Conservation (phyloP, 2,888 invertebrate genomes). For the Erpobdella octoculata region DNA sequence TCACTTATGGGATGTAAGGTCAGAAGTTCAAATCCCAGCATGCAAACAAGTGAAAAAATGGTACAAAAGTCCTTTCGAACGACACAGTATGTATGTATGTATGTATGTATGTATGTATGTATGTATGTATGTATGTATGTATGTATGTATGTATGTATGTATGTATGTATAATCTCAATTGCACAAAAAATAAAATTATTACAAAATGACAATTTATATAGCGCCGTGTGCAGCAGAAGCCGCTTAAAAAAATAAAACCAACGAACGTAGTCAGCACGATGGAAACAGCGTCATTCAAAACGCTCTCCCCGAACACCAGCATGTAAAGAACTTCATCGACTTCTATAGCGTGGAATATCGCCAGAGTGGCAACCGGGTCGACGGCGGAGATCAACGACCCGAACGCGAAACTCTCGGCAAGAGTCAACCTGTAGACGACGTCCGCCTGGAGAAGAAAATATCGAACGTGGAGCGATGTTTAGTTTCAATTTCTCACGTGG, state of each 20-base stretch:
- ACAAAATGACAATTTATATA: too few relatives aligned
- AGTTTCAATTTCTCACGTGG: too few relatives aligned
- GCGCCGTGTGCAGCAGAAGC: too few relatives aligned
- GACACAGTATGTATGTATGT: too few relatives aligned
- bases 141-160: too few relatives aligned
- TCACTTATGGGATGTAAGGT: too few relatives aligned
- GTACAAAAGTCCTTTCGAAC: constrained; percentile 4
- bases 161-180: background rate
- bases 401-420: constrained; percentile 87
- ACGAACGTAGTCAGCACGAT: constrained; percentile 82
- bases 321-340: constrained; percentile 71
- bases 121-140: too few relatives aligned
- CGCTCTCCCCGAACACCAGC: constrained; percentile 94
- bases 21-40: too few relatives aligned
- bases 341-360: constrained; percentile 93
- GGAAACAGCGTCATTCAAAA: constrained; percentile 93
- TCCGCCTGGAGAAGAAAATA: constrained; percentile 52
- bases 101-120: too few relatives aligned
- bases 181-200: background rate
- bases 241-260: background rate
- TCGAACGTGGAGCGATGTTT: too few relatives aligned
- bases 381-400: constrained; percentile 96
- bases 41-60: too few relatives aligned
- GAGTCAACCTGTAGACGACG: constrained; percentile 76
- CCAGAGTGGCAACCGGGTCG: constrained; percentile 96